These are phyloP conservation scores for Equus quagga DNA, from an alignment of 2,113 vertebrate species.

Conservation along the genomic window DNA sequence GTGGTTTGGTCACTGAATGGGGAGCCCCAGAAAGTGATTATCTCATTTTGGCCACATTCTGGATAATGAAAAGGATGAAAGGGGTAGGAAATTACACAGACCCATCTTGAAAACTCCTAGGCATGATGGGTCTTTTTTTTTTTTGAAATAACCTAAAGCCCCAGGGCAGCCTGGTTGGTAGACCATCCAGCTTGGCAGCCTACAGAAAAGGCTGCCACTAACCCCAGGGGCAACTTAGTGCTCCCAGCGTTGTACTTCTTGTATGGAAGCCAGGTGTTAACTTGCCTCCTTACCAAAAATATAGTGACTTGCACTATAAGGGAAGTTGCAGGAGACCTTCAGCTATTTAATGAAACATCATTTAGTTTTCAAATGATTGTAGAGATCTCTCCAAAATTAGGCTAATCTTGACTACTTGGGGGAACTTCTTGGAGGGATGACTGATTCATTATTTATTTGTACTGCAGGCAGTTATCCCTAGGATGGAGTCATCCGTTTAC, in stretches of 20 bases:
- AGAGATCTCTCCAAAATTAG: conserved; percentile 15
- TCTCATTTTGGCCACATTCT: background rate
- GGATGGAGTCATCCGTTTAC: background rate
- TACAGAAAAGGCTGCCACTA: background rate
- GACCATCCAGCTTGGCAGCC: background rate
- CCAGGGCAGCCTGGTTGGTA: background rate
- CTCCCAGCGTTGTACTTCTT: background rate
- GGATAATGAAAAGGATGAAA: background rate
- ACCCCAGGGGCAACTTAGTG: background rate
- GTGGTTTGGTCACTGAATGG: background rate
- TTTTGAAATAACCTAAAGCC: background rate
- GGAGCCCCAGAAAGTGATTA: background rate
- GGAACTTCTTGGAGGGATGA: background rate
- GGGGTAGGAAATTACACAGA: background rate
- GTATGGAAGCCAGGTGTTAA: background rate
- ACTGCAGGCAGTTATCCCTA: background rate
- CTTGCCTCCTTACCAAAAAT: background rate
- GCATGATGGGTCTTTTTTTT: background rate
- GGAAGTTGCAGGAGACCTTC: background rate
- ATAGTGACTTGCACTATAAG: background rate
- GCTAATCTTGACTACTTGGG: conserved; percentile 7
- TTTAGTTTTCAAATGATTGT: background rate
- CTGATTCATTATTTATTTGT: conserved; percentile 9
- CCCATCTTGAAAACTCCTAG: background rate
- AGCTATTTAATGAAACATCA: background rate